Conservation (phyloP, 2,888 invertebrate species). For the Ophion slaviceki region DNA sequence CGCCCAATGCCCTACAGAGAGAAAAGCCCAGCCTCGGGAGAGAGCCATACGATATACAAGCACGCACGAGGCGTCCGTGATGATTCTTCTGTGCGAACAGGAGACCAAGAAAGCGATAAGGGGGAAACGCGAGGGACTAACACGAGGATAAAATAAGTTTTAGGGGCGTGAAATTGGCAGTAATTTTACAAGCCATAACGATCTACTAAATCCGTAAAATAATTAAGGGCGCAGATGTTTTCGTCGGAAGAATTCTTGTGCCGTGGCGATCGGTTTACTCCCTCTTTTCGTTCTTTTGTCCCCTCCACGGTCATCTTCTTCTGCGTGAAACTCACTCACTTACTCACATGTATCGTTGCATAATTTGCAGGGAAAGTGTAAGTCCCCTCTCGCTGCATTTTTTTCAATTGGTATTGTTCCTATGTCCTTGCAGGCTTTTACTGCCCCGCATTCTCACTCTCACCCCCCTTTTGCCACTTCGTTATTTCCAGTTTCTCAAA, state of each 20-base stretch:
- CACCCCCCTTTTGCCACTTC: no score
- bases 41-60: conserved; percentile 34
- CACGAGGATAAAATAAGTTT: conserved; percentile 81
- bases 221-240: conserved; percentile 83
- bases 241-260: conserved; percentile 40
- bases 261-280: conserved; percentile 24
- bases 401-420: neutral
- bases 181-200: conserved; percentile 84
- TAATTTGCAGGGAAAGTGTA: conserved; percentile 16
- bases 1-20: conserved; percentile 78
- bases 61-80: conserved; percentile 35
- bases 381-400: neutral
- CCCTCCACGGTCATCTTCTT: neutral
- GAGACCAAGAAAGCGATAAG: conserved; percentile 41
- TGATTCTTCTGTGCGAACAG: conserved; percentile 25
- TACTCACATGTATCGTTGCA: conserved; percentile 6
- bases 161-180: conserved; percentile 83
- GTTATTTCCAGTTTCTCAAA: no score
- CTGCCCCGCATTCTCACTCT: neutral
- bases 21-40: conserved; percentile 62
- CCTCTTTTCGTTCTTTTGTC: conserved; percentile 5
- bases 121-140: conserved; percentile 57
- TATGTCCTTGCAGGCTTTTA: neutral
- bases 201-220: conserved; percentile 84
- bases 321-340: neutral